These are phyloP conservation scores for Odontomachus brunneus DNA, from an alignment of 1,140 invertebrate genomes.

Conservation along the genomic window DNA sequence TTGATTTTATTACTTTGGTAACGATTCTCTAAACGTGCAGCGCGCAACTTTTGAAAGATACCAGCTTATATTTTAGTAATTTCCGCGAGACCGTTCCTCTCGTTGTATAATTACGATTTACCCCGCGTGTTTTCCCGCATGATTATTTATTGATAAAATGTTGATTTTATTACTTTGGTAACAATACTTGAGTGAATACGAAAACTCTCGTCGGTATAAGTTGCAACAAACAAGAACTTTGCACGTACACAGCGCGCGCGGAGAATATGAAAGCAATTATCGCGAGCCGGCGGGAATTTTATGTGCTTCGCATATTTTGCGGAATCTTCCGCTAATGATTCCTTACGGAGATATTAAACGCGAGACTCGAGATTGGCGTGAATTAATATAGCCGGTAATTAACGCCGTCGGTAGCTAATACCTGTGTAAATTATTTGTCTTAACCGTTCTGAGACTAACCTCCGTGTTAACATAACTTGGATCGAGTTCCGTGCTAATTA, in stretches of 20 bases:
- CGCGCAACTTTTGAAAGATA: neutral
- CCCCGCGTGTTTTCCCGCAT: no score
- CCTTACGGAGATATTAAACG: slow-evolving; percentile 2
- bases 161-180: no score
- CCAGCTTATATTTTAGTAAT: slow-evolving; percentile 22
- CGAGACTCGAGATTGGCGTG: slow-evolving; percentile 18
- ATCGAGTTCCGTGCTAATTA: neutral
- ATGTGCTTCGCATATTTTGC: slow-evolving; percentile 1
- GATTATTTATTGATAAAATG: no score
- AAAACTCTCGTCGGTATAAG: no score
- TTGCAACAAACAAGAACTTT: neutral
- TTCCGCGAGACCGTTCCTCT: neutral
- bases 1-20: neutral
- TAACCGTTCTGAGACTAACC: slow-evolving; percentile 18
- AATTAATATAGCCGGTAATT: slow-evolving; percentile 39
- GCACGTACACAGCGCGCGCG: neutral
- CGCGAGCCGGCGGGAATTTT: neutral
- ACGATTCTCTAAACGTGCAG: neutral
- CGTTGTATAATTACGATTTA: neutral
- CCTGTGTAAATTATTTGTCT: slow-evolving; percentile 35
- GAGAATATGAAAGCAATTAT: slow-evolving; percentile 25
- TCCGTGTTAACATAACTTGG: slow-evolving; percentile 13
- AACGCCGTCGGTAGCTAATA: slow-evolving; percentile 14
- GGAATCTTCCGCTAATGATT: neutral
- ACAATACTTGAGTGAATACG: no score